Evolutionary conservation across 2,888 invertebrate species (phyloP).

Genomic region (Dicyrtoma fusca): DNA sequence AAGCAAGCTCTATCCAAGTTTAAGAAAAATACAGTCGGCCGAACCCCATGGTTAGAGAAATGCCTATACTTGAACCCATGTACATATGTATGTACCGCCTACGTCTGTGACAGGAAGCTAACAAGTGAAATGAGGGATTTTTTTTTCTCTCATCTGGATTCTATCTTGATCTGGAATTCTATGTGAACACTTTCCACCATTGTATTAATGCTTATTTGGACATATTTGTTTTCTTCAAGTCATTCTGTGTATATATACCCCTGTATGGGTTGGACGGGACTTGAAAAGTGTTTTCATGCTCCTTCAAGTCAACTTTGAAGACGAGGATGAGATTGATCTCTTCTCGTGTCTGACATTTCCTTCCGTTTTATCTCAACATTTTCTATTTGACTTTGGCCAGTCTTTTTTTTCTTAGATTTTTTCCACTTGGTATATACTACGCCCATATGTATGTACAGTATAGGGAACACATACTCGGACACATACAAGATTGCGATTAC

Average conservation of each 20-base stretch:
- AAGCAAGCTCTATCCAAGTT: too few relatives aligned
- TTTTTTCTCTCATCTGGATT: slow-evolving; percentile 34
- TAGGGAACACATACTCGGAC: too few relatives aligned
- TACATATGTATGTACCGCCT: background rate
- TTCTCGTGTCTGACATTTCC: slow-evolving; percentile 48
- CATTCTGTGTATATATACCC: background rate
- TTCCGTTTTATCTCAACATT: slow-evolving; percentile 37
- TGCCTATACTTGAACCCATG: too few relatives aligned
- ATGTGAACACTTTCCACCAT: slow-evolving; percentile 16
- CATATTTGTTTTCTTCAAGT: background rate
- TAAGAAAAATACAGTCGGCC: slow-evolving; percentile 5
- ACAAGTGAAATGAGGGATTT: slow-evolving; percentile 41
- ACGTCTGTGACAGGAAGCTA: slow-evolving; percentile 4
- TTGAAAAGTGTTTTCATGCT: background rate
- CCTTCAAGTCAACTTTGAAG: slow-evolving; percentile 37
- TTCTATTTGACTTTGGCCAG: background rate
- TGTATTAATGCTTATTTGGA: slow-evolving; percentile 19
- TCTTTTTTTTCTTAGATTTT: slow-evolving; percentile 1
- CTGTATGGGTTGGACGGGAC: background rate
- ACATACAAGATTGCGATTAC: too few relatives aligned
- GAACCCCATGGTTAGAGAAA: slow-evolving; percentile 5
- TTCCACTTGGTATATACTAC: background rate
- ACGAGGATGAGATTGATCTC: slow-evolving; percentile 46
- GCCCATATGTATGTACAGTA: too few relatives aligned
- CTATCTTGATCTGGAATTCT: background rate